Percentiles rank a stretch among this genome's conserved stretches.
Evolutionary conservation across 2,113 vertebrate species (phyloP).

Genomic region (Motacilla alba): DNA sequence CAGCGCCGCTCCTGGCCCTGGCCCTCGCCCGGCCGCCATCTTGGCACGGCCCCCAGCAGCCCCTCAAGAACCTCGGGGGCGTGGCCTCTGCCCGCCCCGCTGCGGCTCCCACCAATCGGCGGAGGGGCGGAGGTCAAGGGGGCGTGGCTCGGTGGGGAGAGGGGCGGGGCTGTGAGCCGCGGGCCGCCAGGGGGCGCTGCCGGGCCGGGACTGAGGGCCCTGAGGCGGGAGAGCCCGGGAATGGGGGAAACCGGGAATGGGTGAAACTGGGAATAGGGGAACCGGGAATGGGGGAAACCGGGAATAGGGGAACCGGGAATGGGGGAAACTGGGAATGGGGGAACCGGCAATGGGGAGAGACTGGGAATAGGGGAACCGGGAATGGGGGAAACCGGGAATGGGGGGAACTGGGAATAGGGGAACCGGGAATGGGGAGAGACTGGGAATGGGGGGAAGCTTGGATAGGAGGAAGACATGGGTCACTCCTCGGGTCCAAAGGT

Average conservation of each 20-base stretch:
- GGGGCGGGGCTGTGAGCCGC: neutral
- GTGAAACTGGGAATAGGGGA: no score
- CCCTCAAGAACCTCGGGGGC: fast-evolving
- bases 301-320: no score
- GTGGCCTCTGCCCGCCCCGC: neutral
- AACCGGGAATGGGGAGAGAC: no score
- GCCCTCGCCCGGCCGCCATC: neutral
- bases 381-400: no score
- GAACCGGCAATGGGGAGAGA: no score
- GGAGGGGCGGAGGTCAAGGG: fast-evolving
- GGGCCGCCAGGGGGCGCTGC: neutral
- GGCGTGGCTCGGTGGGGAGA: neutral
- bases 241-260: no score
- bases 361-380: no score
- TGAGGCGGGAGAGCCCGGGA: neutral
- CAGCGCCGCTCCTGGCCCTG: fast-evolving
- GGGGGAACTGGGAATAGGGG: neutral
- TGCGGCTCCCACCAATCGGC: neutral
- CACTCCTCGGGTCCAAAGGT: neutral
- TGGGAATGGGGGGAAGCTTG: no score
- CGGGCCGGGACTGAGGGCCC: neutral
- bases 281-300: no score
- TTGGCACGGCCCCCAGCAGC: fast-evolving
- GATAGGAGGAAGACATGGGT: no score
- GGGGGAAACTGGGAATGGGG: no score